phyloP scores from a whole-genome alignment of 2,113 vertebrate species.

The Perca flavescens region DNA sequence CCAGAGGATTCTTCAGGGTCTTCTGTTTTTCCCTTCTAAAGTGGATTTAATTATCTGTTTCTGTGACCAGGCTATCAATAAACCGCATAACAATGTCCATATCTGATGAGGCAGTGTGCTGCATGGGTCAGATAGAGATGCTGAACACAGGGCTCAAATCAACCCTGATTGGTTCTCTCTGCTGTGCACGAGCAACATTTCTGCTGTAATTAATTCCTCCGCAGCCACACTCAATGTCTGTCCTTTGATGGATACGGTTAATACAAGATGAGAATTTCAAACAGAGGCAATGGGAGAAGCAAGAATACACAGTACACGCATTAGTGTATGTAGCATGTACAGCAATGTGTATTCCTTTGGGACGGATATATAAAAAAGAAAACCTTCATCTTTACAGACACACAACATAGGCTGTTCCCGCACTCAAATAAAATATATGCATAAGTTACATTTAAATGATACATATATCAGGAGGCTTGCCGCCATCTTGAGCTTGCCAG shows the following conservation, averaged over 20 bases:
- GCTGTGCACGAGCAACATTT: conserved; percentile 12
- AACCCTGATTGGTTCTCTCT: conserved; percentile 39
- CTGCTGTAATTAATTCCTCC: conserved; percentile 45
- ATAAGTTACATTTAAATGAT: neutral
- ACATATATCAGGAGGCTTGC: neutral
- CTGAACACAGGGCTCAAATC: conserved; percentile 44
- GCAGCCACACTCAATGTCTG: neutral
- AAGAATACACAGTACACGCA: neutral
- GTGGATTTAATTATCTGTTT: conserved; percentile 46
- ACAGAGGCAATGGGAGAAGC: conserved; percentile 9
- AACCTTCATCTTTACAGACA: neutral
- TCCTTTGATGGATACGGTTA: conserved; percentile 27
- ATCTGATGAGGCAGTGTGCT: conserved; percentile 54
- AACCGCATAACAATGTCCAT: conserved; percentile 28
- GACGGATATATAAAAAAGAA: neutral
- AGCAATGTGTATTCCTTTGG: neutral
- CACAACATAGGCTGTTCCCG: neutral
- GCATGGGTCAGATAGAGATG: conserved; percentile 47
- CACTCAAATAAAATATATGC: neutral
- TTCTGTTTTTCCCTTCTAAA: neutral
- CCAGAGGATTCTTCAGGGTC: neutral
- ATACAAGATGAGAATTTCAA: conserved; percentile 42
- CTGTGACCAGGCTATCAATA: conserved; percentile 30
- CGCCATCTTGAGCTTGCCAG: neutral
- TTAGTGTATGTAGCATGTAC: neutral